A percentile compares a stretch with the other conserved stretches of the same genome.
Conservation (phyloP, 2,888 invertebrate species). For the Stegophylla sp. region DNA sequence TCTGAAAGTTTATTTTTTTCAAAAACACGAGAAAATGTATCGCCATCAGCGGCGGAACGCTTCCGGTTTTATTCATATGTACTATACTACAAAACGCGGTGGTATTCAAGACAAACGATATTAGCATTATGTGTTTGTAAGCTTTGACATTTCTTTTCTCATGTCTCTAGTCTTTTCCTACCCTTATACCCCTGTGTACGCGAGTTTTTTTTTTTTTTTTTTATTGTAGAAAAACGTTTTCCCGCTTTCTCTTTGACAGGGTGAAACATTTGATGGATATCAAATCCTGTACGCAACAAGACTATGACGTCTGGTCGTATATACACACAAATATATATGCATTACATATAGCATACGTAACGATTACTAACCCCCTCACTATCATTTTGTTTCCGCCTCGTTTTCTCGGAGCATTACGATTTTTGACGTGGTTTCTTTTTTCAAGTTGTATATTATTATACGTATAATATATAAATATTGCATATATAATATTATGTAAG, state of each 20-base stretch:
- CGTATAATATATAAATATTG: constrained; percentile 14
- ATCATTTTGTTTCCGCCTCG: constrained; percentile 57
- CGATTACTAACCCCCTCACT: constrained; percentile 54
- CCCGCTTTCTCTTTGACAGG: constrained; percentile 53
- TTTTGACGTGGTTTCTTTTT: constrained; percentile 53
- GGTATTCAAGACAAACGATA: constrained; percentile 59
- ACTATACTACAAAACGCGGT: constrained; percentile 14
- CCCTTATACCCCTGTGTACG: neutral
- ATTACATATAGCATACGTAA: constrained; percentile 57
- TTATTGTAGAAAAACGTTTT: constrained; percentile 59
- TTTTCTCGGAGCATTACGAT: constrained; percentile 53
- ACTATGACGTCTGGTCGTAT: constrained; percentile 51
- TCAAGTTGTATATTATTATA: constrained; percentile 24
- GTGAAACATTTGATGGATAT: constrained; percentile 57
- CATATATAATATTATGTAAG: no score
- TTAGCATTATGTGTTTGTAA: constrained; percentile 59
- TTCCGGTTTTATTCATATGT: constrained; percentile 58
- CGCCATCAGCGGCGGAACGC: constrained; percentile 57
- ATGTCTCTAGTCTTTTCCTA: constrained; percentile 42
- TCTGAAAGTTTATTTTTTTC: constrained; percentile 47
- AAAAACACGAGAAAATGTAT: constrained; percentile 58
- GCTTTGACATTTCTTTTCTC: constrained; percentile 58
- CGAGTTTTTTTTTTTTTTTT: constrained; percentile 9
- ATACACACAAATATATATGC: constrained; percentile 2
- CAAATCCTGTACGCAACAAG: constrained; percentile 56